phyloP scores from a whole-genome alignment of 2,113 vertebrate species.

The Anseranas semipalmata region DNA sequence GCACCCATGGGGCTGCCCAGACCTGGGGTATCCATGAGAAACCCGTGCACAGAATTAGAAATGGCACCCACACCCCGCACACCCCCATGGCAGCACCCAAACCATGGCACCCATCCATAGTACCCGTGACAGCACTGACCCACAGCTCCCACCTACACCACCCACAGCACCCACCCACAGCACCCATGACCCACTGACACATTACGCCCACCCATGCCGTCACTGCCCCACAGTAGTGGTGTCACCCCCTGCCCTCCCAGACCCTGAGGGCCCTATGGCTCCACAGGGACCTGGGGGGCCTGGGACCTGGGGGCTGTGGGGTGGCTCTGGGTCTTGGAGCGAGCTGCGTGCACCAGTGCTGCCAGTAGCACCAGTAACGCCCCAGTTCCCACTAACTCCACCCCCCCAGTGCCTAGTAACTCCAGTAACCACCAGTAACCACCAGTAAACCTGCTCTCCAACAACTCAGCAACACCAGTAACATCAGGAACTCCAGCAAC shows the following conservation, averaged over 20 bases:
- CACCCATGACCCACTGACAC: no score
- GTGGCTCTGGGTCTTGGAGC: background rate
- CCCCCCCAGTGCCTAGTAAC: background rate
- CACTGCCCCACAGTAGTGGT: background rate
- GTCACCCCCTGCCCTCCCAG: background rate
- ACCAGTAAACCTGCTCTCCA: background rate
- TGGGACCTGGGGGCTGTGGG: background rate
- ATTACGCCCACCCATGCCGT: no score
- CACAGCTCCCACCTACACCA: no score
- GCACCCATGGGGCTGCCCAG: background rate
- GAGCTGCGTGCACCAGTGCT: background rate
- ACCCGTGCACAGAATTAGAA: no score
- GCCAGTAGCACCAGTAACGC: background rate
- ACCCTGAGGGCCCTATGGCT: background rate
- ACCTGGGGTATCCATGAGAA: no score
- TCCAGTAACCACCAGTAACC: background rate
- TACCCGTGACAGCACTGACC: no score
- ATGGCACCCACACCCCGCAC: background rate
- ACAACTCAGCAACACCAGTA: background rate
- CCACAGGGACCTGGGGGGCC: background rate
- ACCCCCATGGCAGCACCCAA: no score
- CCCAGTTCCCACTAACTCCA: background rate
- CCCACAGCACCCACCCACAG: background rate
- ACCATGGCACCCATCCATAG: no score
- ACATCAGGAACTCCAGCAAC: background rate